Conservation (phyloP, 92 coral and sea anemone species). For the Heliopora coerulea region DNA sequence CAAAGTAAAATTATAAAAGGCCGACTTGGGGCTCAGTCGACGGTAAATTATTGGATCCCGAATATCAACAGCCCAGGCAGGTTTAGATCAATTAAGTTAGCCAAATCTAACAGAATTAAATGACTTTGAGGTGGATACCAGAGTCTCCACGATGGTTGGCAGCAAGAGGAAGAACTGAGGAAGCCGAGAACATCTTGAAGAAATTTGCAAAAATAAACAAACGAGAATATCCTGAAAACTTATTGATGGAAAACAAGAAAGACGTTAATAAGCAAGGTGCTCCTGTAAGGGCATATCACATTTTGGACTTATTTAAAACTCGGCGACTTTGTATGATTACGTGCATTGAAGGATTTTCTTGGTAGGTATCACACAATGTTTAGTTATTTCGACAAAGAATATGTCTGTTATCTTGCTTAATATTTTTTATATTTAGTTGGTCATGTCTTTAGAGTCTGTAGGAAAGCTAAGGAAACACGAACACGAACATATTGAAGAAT, state of each 20-base stretch:
- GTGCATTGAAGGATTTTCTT: slow-evolving; percentile 86
- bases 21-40: no score
- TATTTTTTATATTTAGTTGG: no score
- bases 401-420: no score
- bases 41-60: no score
- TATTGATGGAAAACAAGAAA: slow-evolving; percentile 34
- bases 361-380: slow-evolving; percentile 65
- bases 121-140: slow-evolving; percentile 83
- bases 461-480: no score
- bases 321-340: slow-evolving; percentile 74
- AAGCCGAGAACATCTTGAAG: slow-evolving; percentile 70
- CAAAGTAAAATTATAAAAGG: no score
- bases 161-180: slow-evolving; percentile 84
- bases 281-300: slow-evolving; percentile 69
- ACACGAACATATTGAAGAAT: no score
- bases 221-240: slow-evolving; percentile 59
- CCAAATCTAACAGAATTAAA: no score
- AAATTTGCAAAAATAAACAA: slow-evolving; percentile 71
- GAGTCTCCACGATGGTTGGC: slow-evolving; percentile 99
- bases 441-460: no score
- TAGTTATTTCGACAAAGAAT: no score
- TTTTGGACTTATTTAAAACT: slow-evolving; percentile 88
- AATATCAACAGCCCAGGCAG: no score
- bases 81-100: no score
- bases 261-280: slow-evolving; percentile 29